Conservation (phyloP, 2,888 invertebrate genomes). For the Emesis russula region DNA sequence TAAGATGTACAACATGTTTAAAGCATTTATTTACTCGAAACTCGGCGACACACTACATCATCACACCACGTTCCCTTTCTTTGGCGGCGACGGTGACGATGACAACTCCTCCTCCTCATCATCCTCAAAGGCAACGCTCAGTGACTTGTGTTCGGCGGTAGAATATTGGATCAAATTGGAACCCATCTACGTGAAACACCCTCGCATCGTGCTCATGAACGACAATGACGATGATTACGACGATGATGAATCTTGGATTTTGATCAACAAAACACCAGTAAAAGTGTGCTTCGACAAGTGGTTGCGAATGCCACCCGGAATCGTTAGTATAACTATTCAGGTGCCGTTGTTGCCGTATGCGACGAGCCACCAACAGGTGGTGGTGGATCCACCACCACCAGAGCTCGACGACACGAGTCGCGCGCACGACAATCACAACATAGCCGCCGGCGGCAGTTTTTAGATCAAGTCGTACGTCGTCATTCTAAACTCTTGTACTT, state of each 20-base stretch:
- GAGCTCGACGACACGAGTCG: neutral
- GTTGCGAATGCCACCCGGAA: conserved; percentile 3
- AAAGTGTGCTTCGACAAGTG: neutral
- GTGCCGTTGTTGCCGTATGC: neutral
- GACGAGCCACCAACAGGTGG: too few relatives aligned
- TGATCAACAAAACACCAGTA: conserved; percentile 16
- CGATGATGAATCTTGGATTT: conserved; percentile 15
- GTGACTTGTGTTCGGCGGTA: too few relatives aligned
- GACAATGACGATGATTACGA: neutral
- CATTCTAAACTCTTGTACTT: neutral
- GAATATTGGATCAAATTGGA: too few relatives aligned
- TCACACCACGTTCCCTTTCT: too few relatives aligned
- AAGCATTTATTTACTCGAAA: too few relatives aligned
- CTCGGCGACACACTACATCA: too few relatives aligned
- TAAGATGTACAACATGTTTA: too few relatives aligned
- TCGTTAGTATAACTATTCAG: neutral
- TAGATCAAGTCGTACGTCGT: neutral
- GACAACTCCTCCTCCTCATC: too few relatives aligned
- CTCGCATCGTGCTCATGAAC: conserved; percentile 4
- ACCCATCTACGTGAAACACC: too few relatives aligned
- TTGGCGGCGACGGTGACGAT: too few relatives aligned
- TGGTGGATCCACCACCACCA: neutral
- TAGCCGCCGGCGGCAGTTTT: neutral
- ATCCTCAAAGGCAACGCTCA: too few relatives aligned
- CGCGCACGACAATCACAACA: neutral